Conservation (phyloP, 2,888 invertebrate genomes). For the Torymus aiolomorphi region DNA sequence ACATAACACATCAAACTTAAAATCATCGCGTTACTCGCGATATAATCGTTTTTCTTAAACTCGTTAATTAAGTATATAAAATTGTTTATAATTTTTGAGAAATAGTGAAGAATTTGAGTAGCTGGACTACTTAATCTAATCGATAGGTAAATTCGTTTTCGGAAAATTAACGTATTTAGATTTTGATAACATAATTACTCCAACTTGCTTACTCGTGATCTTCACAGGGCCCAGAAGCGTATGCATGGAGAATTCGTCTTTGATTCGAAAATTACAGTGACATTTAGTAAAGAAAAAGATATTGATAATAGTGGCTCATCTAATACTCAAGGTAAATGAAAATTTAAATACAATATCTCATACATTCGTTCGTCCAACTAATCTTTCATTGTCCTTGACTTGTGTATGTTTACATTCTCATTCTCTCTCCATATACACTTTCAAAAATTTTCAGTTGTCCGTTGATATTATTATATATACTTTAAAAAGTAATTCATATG, state of each 20-base stretch:
- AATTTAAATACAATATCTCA: slow-evolving; percentile 26
- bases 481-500: too few relatives aligned
- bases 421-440: slow-evolving; percentile 8
- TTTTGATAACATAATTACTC: slow-evolving; percentile 23
- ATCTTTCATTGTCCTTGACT: slow-evolving; percentile 43
- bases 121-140: background rate
- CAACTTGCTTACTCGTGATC: slow-evolving; percentile 11
- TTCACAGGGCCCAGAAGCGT: slow-evolving; percentile 85
- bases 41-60: slow-evolving; percentile 21
- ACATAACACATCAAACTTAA: background rate
- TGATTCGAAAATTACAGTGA: slow-evolving; percentile 83
- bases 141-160: slow-evolving; percentile 15
- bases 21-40: slow-evolving; percentile 39
- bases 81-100: slow-evolving; percentile 13
- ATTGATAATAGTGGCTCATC: slow-evolving; percentile 12
- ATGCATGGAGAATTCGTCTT: slow-evolving; percentile 91
- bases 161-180: slow-evolving; percentile 5
- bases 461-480: too few relatives aligned
- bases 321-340: slow-evolving; percentile 68
- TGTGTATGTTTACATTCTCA: slow-evolving; percentile 37
- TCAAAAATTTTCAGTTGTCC: background rate
- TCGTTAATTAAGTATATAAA: slow-evolving; percentile 19
- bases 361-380: slow-evolving; percentile 23
- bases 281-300: slow-evolving; percentile 73
- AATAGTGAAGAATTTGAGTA: background rate